These are phyloP conservation scores for Caiman crocodilus DNA, from an alignment of 2,797 vertebrate genomes.

Conservation along the genomic window DNA sequence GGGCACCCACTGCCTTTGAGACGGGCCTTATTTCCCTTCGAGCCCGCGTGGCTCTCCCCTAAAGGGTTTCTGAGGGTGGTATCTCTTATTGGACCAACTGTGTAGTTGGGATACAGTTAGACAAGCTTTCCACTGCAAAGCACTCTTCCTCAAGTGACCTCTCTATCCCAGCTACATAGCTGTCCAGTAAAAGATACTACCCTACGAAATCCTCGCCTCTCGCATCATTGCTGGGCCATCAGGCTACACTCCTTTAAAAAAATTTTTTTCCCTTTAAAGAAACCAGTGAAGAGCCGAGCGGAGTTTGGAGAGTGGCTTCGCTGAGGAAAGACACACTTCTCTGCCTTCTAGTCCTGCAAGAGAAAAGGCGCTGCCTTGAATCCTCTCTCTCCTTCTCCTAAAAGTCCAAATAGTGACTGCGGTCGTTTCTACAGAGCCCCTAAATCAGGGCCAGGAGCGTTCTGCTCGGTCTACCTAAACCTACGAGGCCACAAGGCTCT, in stretches of 20 bases:
- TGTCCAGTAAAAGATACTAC: too few species aligned
- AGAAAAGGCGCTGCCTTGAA: background rate
- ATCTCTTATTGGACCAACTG: too few species aligned
- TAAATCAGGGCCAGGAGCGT: background rate
- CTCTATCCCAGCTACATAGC: too few species aligned
- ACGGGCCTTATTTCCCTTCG: constrained; percentile 17
- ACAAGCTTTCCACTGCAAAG: too few species aligned
- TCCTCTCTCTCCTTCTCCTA: background rate
- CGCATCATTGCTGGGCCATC: too few species aligned
- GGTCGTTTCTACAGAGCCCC: background rate
- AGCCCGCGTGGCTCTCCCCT: constrained; percentile 42
- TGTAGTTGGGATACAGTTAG: too few species aligned
- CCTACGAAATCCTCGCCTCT: too few species aligned
- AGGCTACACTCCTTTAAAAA: background rate
- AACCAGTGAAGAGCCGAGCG: background rate
- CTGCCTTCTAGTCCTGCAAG: constrained; percentile 15
- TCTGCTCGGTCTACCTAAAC: background rate
- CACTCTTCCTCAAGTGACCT: too few species aligned
- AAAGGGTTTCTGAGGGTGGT: background rate
- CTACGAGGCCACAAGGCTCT: background rate
- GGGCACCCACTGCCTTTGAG: constrained; percentile 20
- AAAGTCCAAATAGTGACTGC: background rate
- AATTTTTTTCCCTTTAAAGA: background rate
- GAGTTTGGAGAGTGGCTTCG: background rate
- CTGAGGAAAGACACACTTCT: background rate